Conservation (phyloP, 2,797 vertebrate species). For the Anas bernieri region DNA sequence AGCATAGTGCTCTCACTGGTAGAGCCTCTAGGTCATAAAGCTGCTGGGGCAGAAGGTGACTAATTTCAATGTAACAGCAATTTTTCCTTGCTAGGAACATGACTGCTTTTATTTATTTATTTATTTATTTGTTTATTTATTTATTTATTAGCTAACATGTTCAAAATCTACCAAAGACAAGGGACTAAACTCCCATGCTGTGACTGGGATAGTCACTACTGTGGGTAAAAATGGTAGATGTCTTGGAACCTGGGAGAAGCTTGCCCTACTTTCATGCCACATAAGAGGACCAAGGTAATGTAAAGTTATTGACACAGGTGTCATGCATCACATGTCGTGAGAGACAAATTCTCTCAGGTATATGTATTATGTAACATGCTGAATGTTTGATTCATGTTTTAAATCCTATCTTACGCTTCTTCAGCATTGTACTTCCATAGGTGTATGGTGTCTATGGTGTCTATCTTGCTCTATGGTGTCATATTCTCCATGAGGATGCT, state of each 20-base stretch:
- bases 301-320: background rate
- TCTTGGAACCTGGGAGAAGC: background rate
- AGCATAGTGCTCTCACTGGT: background rate
- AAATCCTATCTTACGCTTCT: background rate
- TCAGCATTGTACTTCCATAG: background rate
- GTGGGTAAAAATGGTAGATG: background rate
- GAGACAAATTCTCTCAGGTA: background rate
- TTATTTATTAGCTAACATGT: background rate
- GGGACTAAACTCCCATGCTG: background rate
- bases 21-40: background rate
- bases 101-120: background rate
- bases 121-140: too few species aligned
- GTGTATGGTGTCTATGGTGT: too few species aligned
- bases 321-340: background rate
- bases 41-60: background rate
- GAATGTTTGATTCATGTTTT: background rate
- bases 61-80: background rate
- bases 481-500: background rate
- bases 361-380: background rate
- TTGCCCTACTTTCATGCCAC: background rate
- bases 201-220: background rate
- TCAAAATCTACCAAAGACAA: background rate
- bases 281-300: fast-evolving
- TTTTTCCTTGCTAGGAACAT: background rate
- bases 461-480: background rate